Conservation (phyloP, 2,888 invertebrate genomes). For the Acrobasis repandana region DNA sequence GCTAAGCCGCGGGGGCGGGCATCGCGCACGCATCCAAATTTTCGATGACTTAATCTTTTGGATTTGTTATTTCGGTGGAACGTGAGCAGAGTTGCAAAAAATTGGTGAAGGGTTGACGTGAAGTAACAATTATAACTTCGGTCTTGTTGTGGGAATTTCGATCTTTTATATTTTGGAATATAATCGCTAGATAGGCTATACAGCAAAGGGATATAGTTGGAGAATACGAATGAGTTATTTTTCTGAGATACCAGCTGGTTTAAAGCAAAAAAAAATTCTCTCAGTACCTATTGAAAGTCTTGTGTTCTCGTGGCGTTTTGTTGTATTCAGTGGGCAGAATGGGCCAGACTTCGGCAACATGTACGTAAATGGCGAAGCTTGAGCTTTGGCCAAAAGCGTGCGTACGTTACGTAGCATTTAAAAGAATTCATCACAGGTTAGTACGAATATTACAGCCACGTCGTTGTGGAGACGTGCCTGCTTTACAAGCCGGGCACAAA, state of each 20-base stretch:
- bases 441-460: slow-evolving; percentile 28
- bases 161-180: no score
- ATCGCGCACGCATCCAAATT: slow-evolving; percentile 67
- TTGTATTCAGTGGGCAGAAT: no score
- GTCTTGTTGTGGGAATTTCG: neutral
- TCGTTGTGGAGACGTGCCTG: slow-evolving; percentile 39
- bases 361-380: no score
- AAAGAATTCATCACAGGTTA: neutral
- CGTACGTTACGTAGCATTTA: neutral
- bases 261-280: no score
- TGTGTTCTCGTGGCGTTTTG: no score
- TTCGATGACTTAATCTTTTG: slow-evolving; percentile 58
- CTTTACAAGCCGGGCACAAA: slow-evolving; percentile 41
- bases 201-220: no score
- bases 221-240: no score
- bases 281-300: no score
- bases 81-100: slow-evolving; percentile 3
- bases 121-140: neutral
- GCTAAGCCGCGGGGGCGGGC: slow-evolving; percentile 54
- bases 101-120: neutral
- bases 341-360: no score
- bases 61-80: slow-evolving; percentile 12
- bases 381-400: no score
- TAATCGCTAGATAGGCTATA: no score
- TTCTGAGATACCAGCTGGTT: no score